Evolutionary conservation across 2,113 vertebrate species (phyloP), one percentile per base, ranked within the genome.

Genomic region (Pelvicachromis taeniatus): DNA sequence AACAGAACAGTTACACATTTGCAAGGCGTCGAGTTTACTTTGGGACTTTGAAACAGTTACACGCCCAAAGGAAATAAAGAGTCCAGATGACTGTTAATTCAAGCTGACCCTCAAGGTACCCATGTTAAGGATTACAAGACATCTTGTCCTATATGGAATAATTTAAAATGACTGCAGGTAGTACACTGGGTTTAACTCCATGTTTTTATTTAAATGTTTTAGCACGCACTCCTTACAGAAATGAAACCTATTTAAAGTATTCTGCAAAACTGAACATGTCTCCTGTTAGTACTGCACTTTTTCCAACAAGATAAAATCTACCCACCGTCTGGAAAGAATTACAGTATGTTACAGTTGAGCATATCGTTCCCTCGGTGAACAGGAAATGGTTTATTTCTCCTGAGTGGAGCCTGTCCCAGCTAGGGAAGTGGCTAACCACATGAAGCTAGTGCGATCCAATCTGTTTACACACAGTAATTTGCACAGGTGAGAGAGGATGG

Each of bases 351-450:
- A 90, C 94, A 95, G 95, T 93, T 88, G 81, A 77, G 78, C 87
- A 81, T 92, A 87, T 90, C 84, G 82, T 91, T 88, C 73, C 91
- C 75, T 91, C 52, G 17, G 83, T 63, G 81, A 87, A 90, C 89
- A 95, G 94, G 95, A 95, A 95, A 93, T 88, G 84, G 92, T 87
- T 92, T 93, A 93, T 94, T 95, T 94, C 92, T 94, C 85, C 84
- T 80, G 85, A 94, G 91, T 84, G 90, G 92, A 83, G 65, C 63
- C 86, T 86, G 86, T 91, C 91, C 92, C 89, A 84, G 85, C 83
- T 31, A 77, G 90, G 94, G 94, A 95, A 94, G 94, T 93, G 93
- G 95, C 92, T 86, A 88, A 92, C 95, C 95, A 95, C 95, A 95
- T 95, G 89, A 94, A 95, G 87, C 92, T 88, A 65, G 84, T 84